Base-by-base conservation (phyloP, 2,888 invertebrate genomes). In the Leucania comma region DNA sequence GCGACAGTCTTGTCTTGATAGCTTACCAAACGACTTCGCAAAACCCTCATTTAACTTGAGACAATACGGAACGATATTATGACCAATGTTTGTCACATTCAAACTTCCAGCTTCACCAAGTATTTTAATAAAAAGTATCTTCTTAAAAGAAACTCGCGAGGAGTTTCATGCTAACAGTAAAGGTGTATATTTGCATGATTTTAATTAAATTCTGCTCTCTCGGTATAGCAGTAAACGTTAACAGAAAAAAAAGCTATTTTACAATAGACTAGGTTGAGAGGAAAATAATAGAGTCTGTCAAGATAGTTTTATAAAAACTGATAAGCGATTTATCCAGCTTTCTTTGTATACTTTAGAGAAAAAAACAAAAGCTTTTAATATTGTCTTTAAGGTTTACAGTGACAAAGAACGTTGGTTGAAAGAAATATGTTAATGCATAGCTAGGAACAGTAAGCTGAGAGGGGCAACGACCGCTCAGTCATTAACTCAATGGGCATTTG, bases 111-210 rank as follows among this genome's bases (percentile, higher is more conserved):
- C 78, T 86, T 78, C 71, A 64, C 71, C 77, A 88, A 87, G 88
- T 86, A 88, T 88, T 89, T 89, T 88, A 88, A 90, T 90, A 90
- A 89, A 89, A 90, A 84, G 61, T 83, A 75, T 75, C 57, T 62
- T 59, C 78, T 82, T 75, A 78, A 87, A 88, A 84, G 83, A 80
- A 85, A 84, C 73, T 83, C 65, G 74, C 81, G 54, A 77, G 70
- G 68, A 87, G 80, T 83, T 84, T 76, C 75, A 72, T 78, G 64
- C 73, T 83, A 72, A 68, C 62, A 77, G 81, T 82, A 77, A 86
- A 90, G 89, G 88, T 90, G 89, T 89, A 87, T 85, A 90, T 92
- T 92, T 91, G 90, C 90, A 92, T 90, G 87, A 87, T 89, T 92
- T 91, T 90, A 92, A 92, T 93, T 92, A 91, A 92, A 90, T 90